Percentiles rank a stretch among this genome's conserved stretches.
phyloP scores from a whole-genome alignment of 2,797 vertebrate genomes.

The Halcyon badia region DNA sequence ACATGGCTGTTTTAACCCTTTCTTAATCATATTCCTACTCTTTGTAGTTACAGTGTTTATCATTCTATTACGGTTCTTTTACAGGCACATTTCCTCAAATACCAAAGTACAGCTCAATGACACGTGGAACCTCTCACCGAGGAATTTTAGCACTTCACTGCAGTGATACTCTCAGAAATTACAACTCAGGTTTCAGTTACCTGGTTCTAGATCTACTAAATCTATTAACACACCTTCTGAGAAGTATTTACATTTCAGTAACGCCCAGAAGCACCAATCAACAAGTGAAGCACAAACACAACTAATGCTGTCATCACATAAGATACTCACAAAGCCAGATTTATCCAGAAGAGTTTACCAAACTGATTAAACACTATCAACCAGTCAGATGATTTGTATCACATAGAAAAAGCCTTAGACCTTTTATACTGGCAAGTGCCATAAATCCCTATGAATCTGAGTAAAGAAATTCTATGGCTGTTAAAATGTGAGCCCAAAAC shows the following conservation, averaged over 20 bases:
- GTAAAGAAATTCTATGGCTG: not conserved
- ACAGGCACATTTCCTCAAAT: not conserved
- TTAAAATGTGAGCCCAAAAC: not conserved
- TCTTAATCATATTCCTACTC: not conserved
- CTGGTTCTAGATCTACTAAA: not conserved
- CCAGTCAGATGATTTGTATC: not conserved
- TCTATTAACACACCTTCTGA: not conserved
- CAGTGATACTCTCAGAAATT: not conserved
- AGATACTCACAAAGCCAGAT: not conserved
- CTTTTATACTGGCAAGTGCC: not conserved
- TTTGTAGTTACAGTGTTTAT: not conserved
- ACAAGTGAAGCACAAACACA: not conserved
- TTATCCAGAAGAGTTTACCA: not conserved
- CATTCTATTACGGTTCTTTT: not conserved
- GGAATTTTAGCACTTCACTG: not conserved
- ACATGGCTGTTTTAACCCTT: not conserved
- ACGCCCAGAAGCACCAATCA: not conserved
- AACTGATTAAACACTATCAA: not conserved
- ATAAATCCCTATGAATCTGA: not conserved
- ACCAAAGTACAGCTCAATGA: not conserved
- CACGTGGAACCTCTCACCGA: not conserved
- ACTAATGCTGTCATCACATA: not conserved
- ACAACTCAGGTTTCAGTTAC: not conserved
- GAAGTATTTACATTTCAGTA: not conserved
- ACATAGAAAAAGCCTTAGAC: not conserved